Evolutionary conservation across 2,113 vertebrate species (phyloP).

Genomic region (Nicator chloris): DNA sequence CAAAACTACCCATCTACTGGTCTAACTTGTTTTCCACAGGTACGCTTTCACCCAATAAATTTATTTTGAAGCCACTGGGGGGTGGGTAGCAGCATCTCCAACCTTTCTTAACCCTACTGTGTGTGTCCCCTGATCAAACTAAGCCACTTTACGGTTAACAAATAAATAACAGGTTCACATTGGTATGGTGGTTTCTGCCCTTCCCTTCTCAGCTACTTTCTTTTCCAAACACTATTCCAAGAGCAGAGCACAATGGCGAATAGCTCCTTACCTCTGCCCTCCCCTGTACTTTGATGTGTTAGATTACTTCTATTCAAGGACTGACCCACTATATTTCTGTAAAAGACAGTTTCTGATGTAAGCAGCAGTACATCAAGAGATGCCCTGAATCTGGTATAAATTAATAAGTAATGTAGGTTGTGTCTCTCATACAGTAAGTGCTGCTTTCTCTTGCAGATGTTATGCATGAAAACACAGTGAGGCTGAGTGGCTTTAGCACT

Average conservation of each 20-base stretch:
- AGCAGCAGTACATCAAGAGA: background rate
- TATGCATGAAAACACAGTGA: slow-evolving; percentile 18
- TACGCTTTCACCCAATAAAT: background rate
- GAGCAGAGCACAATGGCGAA: background rate
- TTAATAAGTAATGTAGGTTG: slow-evolving; percentile 1
- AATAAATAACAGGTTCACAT: background rate
- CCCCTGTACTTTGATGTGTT: background rate
- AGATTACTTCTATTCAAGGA: background rate
- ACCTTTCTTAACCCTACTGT: background rate
- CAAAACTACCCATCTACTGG: background rate
- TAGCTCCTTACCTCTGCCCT: background rate
- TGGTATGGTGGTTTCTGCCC: background rate
- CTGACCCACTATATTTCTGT: background rate
- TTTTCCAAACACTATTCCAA: background rate
- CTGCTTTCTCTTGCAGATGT: background rate
- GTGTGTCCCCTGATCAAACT: background rate
- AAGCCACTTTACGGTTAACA: background rate
- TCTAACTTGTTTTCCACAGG: background rate
- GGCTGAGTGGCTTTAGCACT: background rate
- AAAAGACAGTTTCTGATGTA: background rate
- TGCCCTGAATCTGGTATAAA: background rate
- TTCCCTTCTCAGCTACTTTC: background rate
- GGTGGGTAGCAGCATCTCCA: background rate
- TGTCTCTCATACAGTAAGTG: background rate
- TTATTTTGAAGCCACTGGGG: background rate